Base-by-base conservation (phyloP, 2,888 invertebrate species). In the Odontocerum albicorne region DNA sequence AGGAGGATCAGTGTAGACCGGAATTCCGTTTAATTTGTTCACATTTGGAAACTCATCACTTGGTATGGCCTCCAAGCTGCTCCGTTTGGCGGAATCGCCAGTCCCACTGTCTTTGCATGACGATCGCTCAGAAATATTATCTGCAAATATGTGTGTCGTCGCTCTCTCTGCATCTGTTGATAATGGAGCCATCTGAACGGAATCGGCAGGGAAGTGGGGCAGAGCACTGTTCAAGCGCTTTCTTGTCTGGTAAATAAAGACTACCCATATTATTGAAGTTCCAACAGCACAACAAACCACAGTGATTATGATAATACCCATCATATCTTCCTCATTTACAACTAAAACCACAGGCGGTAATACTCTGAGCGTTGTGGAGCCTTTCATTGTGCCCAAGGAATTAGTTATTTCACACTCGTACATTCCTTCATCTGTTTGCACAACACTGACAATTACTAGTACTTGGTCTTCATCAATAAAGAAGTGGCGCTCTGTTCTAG, bases 351-450 rank as follows among this genome's bases (percentile, higher is more conserved):
- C 72, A 46, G 74, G 74, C 63, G 88, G 85, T 64, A 87, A 78
- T 15, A 92, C 87, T 44, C 83, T 81, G 45, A 94, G 78, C 55
- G 83, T 81, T 35, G 88, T 86, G 64, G 82, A 81, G 51, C 88
- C 91, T 57, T 83, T 81, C 63, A 87, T 86, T 51, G 84, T 85
- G 4, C 93, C 94, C 33, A 92, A 75, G 35, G 87, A 84, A 75
- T 96, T 96, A 36, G 88, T 87, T 70, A 96, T 88, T 70, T 90
- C 87, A 75, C 96, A 97, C 65, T 92, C 89, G 73, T 96, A 96
- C 56, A 80, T 80, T 0, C 96, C 96, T 21, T 88, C 87, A 75
- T 96, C 96, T 61, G 77, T 79, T 2, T 83, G 70, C 60, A 86
- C 82, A 0, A 90, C 87, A 66, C 91, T 87, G 35, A 92, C 87